Evolutionary conservation across 1,140 invertebrate species (phyloP).

Genomic region (Heliconius nattereri): DNA sequence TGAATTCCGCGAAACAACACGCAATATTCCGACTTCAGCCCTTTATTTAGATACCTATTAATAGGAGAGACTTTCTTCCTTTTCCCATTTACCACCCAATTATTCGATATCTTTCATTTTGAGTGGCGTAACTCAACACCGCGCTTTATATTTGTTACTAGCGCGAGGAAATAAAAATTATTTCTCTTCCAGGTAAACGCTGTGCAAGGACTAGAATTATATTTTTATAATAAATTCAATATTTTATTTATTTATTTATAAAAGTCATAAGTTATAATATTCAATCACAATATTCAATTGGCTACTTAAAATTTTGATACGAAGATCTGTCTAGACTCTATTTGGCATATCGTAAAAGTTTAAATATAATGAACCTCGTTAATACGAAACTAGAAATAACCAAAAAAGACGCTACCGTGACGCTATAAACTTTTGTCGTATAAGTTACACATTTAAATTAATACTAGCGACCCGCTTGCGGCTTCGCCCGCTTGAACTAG

Average conservation of each 20-base stretch:
- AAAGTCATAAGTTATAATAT: neutral
- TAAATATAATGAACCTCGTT: neutral
- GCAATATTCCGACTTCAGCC: too few relatives aligned
- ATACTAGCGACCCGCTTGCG: neutral
- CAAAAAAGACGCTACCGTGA: neutral
- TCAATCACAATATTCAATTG: constrained; percentile 8
- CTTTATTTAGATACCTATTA: too few relatives aligned
- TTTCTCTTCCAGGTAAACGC: too few relatives aligned
- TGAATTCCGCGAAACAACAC: too few relatives aligned
- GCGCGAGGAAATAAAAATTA: too few relatives aligned
- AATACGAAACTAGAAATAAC: neutral
- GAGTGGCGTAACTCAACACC: too few relatives aligned
- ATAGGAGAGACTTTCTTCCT: too few relatives aligned
- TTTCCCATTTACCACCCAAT: too few relatives aligned
- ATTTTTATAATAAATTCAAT: neutral
- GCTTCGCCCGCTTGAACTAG: too few relatives aligned
- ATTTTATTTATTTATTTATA: neutral
- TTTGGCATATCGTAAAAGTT: constrained; percentile 17
- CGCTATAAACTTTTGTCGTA: neutral
- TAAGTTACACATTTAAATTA: constrained; percentile 8
- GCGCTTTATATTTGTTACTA: too few relatives aligned
- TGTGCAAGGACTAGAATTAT: too few relatives aligned
- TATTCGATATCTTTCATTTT: too few relatives aligned
- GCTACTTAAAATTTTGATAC: constrained; percentile 20
- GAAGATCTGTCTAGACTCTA: constrained; percentile 32